Evolutionary conservation across 2,797 vertebrate genomes (phyloP).

Genomic region (Characodon lateralis): DNA sequence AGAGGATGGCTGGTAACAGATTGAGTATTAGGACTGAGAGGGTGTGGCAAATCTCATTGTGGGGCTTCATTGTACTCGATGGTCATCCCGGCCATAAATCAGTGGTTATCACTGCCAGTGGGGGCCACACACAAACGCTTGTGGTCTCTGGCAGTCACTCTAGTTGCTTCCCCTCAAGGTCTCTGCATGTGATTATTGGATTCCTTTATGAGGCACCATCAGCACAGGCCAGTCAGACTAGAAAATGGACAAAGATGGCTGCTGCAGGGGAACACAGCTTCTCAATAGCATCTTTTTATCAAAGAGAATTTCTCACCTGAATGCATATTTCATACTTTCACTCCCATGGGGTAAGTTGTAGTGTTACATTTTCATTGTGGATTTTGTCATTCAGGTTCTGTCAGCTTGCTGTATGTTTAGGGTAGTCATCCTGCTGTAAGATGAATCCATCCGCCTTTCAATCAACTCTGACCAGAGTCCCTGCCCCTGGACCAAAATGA

Average conservation of each 20-base stretch:
- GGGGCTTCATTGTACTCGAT: constrained; percentile 69
- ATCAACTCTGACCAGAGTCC: not conserved
- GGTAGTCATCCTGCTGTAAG: not conserved
- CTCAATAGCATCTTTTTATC: constrained; percentile 57
- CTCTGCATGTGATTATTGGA: constrained; percentile 75
- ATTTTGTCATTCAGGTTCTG: constrained; percentile 4
- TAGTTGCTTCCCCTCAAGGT: constrained; percentile 68
- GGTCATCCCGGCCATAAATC: constrained; percentile 68
- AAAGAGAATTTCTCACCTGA: constrained; percentile 49
- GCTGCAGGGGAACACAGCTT: constrained; percentile 59
- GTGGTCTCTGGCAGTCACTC: constrained; percentile 53
- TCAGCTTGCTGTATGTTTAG: not conserved
- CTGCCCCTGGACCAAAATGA: not conserved
- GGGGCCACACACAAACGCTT: constrained; percentile 44
- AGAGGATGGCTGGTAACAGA: constrained; percentile 48
- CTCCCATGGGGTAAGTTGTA: constrained; percentile 19
- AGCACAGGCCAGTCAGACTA: constrained; percentile 68
- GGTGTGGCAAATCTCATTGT: constrained; percentile 66
- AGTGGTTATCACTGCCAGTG: constrained; percentile 59
- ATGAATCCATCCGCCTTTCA: not conserved
- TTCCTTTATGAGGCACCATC: constrained; percentile 74
- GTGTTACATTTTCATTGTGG: constrained; percentile 25
- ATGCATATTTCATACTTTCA: constrained; percentile 56
- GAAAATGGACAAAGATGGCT: constrained; percentile 68
- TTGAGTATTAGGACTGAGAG: constrained; percentile 63